A percentile compares a stretch with the other conserved stretches of the same genome.
These are phyloP conservation scores for Eubasilissa splendida DNA, from an alignment of 2,888 invertebrate genomes.

Conservation along the genomic window DNA sequence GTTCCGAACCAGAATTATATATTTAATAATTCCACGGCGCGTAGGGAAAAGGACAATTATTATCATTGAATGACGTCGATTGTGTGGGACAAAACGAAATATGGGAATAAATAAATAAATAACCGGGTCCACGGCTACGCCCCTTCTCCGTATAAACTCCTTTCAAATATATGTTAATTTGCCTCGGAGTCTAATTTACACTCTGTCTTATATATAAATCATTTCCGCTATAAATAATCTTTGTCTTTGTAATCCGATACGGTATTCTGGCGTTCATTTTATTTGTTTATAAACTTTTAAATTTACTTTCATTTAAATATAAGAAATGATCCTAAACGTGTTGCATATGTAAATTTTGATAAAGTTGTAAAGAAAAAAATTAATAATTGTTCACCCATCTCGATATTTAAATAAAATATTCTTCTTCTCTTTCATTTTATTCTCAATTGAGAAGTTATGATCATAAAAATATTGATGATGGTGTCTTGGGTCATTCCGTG, in stretches of 20 bases:
- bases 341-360: too few species aligned
- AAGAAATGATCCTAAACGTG: too few species aligned
- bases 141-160: slow-evolving; percentile 37
- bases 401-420: too few species aligned
- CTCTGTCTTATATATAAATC: slow-evolving; percentile 50
- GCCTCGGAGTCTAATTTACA: slow-evolving; percentile 45
- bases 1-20: slow-evolving; percentile 49
- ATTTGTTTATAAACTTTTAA: slow-evolving; percentile 18
- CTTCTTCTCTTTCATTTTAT: too few species aligned
- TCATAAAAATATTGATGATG: too few species aligned
- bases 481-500: too few species aligned
- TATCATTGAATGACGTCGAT: slow-evolving; percentile 59
- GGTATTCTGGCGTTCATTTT: slow-evolving; percentile 7
- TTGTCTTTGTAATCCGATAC: slow-evolving; percentile 23
- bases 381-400: too few species aligned
- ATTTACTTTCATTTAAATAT: too few species aligned
- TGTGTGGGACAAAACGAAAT: slow-evolving; percentile 55
- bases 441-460: too few species aligned
- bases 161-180: slow-evolving; percentile 50
- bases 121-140: slow-evolving; percentile 35
- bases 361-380: too few species aligned
- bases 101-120: slow-evolving; percentile 58
- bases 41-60: slow-evolving; percentile 48
- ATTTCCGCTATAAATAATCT: slow-evolving; percentile 50
- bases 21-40: slow-evolving; percentile 42